Conservation (phyloP, 2,888 invertebrate species). For the Antheraea assamensis region DNA sequence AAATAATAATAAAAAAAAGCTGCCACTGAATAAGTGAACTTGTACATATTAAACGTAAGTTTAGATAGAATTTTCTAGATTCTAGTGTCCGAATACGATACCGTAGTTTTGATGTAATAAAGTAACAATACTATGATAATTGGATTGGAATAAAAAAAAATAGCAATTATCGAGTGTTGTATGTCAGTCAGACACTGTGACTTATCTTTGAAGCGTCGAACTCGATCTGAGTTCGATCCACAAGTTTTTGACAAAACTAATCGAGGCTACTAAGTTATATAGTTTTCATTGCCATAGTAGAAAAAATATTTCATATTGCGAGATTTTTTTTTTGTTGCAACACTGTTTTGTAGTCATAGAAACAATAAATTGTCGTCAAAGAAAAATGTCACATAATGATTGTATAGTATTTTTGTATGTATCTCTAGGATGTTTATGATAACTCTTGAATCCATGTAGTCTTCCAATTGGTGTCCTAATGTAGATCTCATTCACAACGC, state of each 20-base stretch:
- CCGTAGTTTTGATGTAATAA: too few species aligned
- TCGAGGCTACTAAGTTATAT: too few species aligned
- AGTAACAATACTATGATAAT: background rate
- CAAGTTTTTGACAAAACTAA: background rate
- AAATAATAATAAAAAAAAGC: constrained; percentile 34
- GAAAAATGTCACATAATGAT: constrained; percentile 22
- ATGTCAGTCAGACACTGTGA: background rate
- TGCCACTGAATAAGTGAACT: constrained; percentile 59
- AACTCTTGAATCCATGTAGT: constrained; percentile 47
- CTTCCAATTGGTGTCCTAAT: constrained; percentile 64
- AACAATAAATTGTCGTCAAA: background rate
- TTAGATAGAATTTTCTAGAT: background rate
- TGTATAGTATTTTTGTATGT: constrained; percentile 31
- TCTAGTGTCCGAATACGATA: background rate
- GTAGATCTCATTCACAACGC: constrained; percentile 61
- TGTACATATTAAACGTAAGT: constrained; percentile 27
- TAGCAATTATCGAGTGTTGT: background rate
- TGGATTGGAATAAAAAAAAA: background rate
- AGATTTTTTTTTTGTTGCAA: background rate
- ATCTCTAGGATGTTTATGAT: constrained; percentile 18
- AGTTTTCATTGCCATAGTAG: background rate
- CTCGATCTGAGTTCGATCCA: too few species aligned
- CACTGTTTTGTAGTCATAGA: background rate
- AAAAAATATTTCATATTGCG: background rate
- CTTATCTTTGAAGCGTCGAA: background rate